Evolutionary conservation across 2,797 vertebrate species (phyloP).

Genomic region (Pangasius sanitwongsei): DNA sequence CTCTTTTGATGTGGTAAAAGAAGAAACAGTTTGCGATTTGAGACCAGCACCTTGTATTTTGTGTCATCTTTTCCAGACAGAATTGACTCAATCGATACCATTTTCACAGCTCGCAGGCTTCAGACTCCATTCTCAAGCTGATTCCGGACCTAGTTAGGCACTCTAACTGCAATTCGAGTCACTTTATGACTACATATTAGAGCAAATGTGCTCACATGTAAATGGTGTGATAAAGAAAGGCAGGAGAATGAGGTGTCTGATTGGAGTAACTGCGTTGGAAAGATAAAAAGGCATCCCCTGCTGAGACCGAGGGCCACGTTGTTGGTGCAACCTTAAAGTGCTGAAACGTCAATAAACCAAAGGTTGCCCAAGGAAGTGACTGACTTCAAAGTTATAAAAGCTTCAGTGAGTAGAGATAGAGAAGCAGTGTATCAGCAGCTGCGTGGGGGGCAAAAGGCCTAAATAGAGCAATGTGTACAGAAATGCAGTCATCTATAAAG

Average conservation of each 20-base stretch:
- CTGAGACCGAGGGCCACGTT: conserved; percentile 42
- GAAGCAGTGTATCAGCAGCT: background rate
- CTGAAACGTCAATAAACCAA: conserved; percentile 53
- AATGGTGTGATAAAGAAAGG: conserved; percentile 62
- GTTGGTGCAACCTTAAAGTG: conserved; percentile 49
- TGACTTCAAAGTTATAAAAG: conserved; percentile 27
- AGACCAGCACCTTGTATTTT: background rate
- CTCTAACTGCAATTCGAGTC: conserved; percentile 58
- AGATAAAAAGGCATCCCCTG: conserved; percentile 58
- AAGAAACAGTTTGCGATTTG: background rate
- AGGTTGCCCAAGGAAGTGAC: conserved; percentile 32
- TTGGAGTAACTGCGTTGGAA: conserved; percentile 43
- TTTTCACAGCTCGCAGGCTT: conserved; percentile 58
- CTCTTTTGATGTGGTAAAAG: background rate
- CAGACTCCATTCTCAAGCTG: conserved; percentile 61
- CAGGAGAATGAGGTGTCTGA: conserved; percentile 59
- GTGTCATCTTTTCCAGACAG: background rate
- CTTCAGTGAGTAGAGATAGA: background rate
- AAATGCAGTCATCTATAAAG: conserved; percentile 10
- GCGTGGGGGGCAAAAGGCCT: too few relatives aligned
- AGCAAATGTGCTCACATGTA: conserved; percentile 63
- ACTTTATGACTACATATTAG: conserved; percentile 66
- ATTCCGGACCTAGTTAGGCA: conserved; percentile 61
- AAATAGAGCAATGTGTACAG: background rate
- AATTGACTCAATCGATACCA: background rate